Conservation (phyloP, 2,113 vertebrate species). For the Heterocephalus glaber region DNA sequence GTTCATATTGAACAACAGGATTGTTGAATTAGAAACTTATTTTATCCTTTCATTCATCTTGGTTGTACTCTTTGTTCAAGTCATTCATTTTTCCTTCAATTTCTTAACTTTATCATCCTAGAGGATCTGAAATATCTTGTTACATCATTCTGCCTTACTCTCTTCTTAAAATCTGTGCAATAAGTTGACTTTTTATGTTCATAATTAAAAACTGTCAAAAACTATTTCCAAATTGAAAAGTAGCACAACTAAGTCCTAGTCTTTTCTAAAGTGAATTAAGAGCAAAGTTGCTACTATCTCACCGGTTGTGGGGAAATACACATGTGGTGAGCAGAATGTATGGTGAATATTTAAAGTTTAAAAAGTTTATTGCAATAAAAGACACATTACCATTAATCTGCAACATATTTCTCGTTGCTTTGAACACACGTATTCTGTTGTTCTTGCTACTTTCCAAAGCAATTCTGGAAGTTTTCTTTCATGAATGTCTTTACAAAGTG, state of each 20-base stretch:
- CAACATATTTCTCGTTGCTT: not conserved
- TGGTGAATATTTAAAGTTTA: not conserved
- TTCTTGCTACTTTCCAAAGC: not conserved
- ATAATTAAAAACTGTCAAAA: slow-evolving; percentile 5
- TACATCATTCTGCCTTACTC: not conserved
- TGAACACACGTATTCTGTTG: not conserved
- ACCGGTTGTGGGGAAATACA: not conserved
- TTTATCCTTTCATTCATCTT: not conserved
- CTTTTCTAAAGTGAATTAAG: not conserved
- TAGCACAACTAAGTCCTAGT: not conserved
- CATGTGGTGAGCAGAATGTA: not conserved
- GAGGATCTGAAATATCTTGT: not conserved
- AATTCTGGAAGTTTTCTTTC: not conserved
- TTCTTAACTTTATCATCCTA: not conserved
- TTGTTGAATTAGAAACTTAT: not conserved
- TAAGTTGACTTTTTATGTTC: not conserved
- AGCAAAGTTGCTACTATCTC: not conserved
- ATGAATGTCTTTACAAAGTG: not conserved
- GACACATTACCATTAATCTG: not conserved
- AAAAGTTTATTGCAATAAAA: not conserved
- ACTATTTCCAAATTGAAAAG: not conserved
- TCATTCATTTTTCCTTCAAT: not conserved
- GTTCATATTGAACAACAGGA: not conserved
- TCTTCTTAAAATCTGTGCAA: not conserved
- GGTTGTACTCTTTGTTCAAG: not conserved